Conservation (phyloP, 2,113 vertebrate species). For the Electrona antarctica region DNA sequence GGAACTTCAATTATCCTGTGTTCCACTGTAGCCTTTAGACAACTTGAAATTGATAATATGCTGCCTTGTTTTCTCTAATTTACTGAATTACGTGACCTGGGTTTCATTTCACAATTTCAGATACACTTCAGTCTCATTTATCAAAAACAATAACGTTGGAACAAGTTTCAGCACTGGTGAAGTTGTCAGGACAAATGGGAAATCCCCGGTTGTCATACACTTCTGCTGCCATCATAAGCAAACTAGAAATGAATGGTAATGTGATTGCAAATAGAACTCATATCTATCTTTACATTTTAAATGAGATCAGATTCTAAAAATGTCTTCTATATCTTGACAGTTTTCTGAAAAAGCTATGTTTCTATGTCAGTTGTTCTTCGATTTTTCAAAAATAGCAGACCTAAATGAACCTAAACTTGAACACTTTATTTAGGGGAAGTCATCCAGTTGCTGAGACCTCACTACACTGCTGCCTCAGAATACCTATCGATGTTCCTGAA, state of each 20-base stretch:
- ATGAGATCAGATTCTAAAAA: too few relatives aligned
- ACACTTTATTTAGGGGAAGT: conserved; percentile 22
- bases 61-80: background rate
- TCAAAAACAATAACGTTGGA: conserved; percentile 40
- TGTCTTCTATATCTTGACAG: too few relatives aligned
- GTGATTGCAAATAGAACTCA: background rate
- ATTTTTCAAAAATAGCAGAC: too few relatives aligned
- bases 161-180: conserved; percentile 51
- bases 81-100: background rate
- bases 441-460: conserved; percentile 44
- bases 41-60: background rate
- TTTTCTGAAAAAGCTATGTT: too few relatives aligned
- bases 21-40: background rate
- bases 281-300: background rate
- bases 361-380: too few relatives aligned
- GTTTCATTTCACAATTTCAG: conserved; percentile 32
- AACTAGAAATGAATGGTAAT: conserved; percentile 62
- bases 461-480: conserved; percentile 28
- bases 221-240: conserved; percentile 54
- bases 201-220: conserved; percentile 47
- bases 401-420: too few relatives aligned
- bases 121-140: conserved; percentile 28
- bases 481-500: conserved; percentile 56
- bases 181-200: conserved; percentile 34
- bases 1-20: background rate